Percentiles rank a stretch among this genome's conserved stretches.
These are phyloP conservation scores for Zosterops borbonicus DNA, from an alignment of 2,113 vertebrate species.

Conservation along the genomic window DNA sequence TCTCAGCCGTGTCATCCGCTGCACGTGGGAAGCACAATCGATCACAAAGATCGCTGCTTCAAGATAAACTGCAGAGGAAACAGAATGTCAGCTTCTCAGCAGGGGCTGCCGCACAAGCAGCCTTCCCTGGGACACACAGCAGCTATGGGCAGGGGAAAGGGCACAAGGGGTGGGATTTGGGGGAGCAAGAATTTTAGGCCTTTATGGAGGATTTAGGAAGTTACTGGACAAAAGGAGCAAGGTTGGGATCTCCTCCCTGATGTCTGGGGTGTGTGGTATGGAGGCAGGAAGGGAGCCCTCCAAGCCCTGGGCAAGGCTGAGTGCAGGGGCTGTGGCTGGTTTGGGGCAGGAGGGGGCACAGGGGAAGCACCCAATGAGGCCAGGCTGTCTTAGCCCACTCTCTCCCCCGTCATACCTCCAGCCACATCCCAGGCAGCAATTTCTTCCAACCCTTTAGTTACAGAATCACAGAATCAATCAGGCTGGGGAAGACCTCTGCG, in stretches of 20 bases:
- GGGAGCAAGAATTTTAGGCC: not conserved
- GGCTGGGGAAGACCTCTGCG: not conserved
- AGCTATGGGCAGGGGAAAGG: not conserved
- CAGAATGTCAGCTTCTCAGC: not conserved
- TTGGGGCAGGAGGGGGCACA: not conserved
- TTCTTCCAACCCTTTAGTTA: not conserved
- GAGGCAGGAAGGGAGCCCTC: not conserved
- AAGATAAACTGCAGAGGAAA: conserved; percentile 20
- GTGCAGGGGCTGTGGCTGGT: not conserved
- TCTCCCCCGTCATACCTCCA: not conserved
- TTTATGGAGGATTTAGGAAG: not conserved
- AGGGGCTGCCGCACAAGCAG: not conserved
- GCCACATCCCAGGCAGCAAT: not conserved
- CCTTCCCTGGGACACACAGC: not conserved
- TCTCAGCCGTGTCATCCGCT: not conserved
- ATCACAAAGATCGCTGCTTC: not conserved
- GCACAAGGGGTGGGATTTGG: accelerated
- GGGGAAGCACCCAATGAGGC: accelerated
- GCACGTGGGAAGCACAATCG: not conserved
- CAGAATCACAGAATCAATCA: not conserved
- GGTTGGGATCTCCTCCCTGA: too few relatives aligned
- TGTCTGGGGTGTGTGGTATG: not conserved
- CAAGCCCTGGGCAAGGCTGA: not conserved
- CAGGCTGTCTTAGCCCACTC: not conserved
- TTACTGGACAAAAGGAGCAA: not conserved